A percentile compares a stretch with the other conserved stretches of the same genome.
Conservation (phyloP, 2,113 vertebrate genomes). For the Oncorhynchus clarkii region DNA sequence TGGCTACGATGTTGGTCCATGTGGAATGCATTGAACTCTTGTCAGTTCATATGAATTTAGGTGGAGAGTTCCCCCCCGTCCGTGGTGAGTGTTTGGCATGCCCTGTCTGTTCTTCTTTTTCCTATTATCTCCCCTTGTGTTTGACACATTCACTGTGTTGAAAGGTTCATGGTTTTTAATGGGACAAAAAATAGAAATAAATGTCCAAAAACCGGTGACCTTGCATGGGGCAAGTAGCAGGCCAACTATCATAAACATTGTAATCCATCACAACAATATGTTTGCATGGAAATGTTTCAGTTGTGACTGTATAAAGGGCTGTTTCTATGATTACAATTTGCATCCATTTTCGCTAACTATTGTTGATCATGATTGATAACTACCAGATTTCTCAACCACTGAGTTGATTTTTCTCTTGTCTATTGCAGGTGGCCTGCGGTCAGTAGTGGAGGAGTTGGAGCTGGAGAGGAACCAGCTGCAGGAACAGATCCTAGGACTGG, state of each 20-base stretch:
- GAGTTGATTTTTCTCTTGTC: no score
- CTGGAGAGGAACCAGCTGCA: slow-evolving; percentile 89
- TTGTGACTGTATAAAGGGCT: no score
- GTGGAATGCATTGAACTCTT: slow-evolving; percentile 45
- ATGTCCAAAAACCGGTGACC: no score
- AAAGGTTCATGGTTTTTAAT: slow-evolving; percentile 19
- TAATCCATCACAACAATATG: no score
- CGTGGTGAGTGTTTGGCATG: slow-evolving; percentile 68
- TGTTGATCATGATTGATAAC: not conserved
- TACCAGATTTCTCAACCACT: no score
- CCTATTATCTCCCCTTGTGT: slow-evolving; percentile 13
- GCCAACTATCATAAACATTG: not conserved
- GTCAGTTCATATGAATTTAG: slow-evolving; percentile 44
- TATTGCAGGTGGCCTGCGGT: slow-evolving; percentile 74
- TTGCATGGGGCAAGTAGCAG: no score
- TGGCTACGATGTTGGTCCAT: slow-evolving; percentile 43
- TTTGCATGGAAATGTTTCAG: no score
- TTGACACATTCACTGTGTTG: slow-evolving; percentile 11
- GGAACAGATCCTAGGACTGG: slow-evolving; percentile 86
- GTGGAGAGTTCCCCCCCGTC: slow-evolving; percentile 29
- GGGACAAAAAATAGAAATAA: not conserved
- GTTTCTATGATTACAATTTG: no score
- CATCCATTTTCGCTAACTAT: no score
- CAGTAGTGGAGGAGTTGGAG: slow-evolving; percentile 88
- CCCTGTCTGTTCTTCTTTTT: slow-evolving; percentile 5